Evolutionary conservation across 2,113 vertebrate species (phyloP), one percentile per base, ranked within the genome.

Genomic region (Zosterops hypoxanthus): DNA sequence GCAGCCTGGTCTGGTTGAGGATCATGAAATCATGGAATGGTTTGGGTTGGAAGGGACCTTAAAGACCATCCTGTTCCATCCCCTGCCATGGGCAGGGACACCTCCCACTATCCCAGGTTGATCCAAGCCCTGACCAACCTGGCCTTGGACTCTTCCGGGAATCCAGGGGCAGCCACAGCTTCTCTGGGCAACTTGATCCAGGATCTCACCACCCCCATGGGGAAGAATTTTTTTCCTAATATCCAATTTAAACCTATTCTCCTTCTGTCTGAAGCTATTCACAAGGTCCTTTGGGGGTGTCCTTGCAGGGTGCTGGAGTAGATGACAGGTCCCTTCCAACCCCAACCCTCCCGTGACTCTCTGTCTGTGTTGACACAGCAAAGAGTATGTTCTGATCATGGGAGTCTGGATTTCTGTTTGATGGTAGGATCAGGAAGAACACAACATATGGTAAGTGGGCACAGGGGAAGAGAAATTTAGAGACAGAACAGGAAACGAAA

Each of bases 131-230:
- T 0, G 0, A 34, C 17, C 29, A 47, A 0, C 41, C 11, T 25
- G 39, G 3, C 6, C 14, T 33, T 23, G 19, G 34, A 14, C 6
- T 9, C 8, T 82, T 25, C 21, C 55, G 34, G 14, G 14, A 5
- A 34, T 68, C 21, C 28, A 24, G n/a, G 17, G 6, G 14, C 24
- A 76, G 9, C 11, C 69, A 39, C 33, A 53, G 23, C 6, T 60
- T 23, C 18, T 33, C 55, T 69, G 41, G n/a, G 9, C 8, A 55
- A 0, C 7, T 9, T 47, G 17, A 19, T 4, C 39, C 47, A 55
- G 29, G 4, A 17, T 11, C n/a, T 55, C 29, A 1, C 4, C 63
- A 34, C 5, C 8, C 5, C 7, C 22, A 49, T 0, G 0, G 25
- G 8, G 14, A 55, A 16, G 8, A 82, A 8, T 20, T 23, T 49